Percentiles rank a stretch among this genome's conserved stretches.
Conservation (phyloP, 2,888 invertebrate genomes). For the Crematogaster levior region DNA sequence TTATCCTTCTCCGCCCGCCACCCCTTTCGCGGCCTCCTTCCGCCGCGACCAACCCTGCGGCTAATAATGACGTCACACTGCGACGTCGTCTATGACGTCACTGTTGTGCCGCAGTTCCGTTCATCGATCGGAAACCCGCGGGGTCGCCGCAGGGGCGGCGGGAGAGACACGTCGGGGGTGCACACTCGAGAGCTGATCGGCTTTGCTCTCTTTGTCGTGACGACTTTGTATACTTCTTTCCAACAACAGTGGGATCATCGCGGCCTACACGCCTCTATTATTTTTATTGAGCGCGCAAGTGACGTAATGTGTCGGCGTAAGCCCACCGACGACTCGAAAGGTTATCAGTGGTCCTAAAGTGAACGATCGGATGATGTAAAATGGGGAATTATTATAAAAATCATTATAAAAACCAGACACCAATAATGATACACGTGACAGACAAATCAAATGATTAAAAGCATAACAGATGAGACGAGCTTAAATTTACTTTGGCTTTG, state of each 20-base stretch:
- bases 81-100: slow-evolving; percentile 83
- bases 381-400: background rate
- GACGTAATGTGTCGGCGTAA: slow-evolving; percentile 35
- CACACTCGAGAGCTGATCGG: background rate
- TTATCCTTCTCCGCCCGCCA: slow-evolving; percentile 85
- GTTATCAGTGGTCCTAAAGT: background rate
- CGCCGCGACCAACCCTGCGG: slow-evolving; percentile 58
- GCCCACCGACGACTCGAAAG: background rate
- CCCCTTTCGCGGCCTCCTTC: slow-evolving; percentile 84
- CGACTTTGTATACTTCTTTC: slow-evolving; percentile 31
- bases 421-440: background rate
- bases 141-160: slow-evolving; percentile 63
- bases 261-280: slow-evolving; percentile 27
- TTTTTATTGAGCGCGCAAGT: slow-evolving; percentile 35
- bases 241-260: slow-evolving; percentile 9
- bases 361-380: background rate
- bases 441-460: background rate
- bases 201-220: slow-evolving; percentile 18
- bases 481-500: background rate
- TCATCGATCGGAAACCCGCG: slow-evolving; percentile 79
- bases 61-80: slow-evolving; percentile 79
- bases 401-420: too few relatives aligned
- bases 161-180: slow-evolving; percentile 45
- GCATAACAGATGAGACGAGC: background rate
- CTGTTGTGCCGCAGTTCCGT: slow-evolving; percentile 84